Conservation (phyloP, 35 echinoderm and acorn worm species). For the Diadema setosum region DNA sequence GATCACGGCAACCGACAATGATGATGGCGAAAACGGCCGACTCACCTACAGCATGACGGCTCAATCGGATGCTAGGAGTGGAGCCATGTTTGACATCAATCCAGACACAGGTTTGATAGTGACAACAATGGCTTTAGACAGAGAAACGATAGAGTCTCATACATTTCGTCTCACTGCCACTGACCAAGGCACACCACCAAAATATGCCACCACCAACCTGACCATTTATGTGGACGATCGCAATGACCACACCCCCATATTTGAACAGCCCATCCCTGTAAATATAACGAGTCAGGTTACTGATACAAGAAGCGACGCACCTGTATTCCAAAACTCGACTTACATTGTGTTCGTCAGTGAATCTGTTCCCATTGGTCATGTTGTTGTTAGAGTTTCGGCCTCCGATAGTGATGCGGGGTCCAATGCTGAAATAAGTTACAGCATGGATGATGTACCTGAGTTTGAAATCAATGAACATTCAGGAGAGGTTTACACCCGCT, state of each 20-base stretch:
- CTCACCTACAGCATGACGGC: slow-evolving; percentile 75
- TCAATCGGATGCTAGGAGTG: slow-evolving; percentile 83
- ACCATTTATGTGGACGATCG: slow-evolving; percentile 67
- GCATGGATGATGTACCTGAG: slow-evolving; percentile 63
- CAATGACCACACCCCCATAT: slow-evolving; percentile 86
- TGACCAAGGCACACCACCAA: slow-evolving; percentile 66
- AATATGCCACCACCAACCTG: slow-evolving; percentile 27
- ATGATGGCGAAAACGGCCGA: slow-evolving; percentile 55
- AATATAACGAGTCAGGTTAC: slow-evolving; percentile 68
- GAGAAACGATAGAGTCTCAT: slow-evolving; percentile 72
- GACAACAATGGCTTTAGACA: slow-evolving; percentile 63
- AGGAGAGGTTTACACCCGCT: slow-evolving; percentile 61
- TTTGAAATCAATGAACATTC: slow-evolving; percentile 82
- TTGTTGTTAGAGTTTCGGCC: slow-evolving; percentile 65
- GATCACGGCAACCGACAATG: slow-evolving; percentile 69
- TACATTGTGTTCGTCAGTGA: slow-evolving; percentile 67
- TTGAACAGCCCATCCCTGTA: slow-evolving; percentile 79
- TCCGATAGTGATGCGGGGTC: slow-evolving; percentile 83
- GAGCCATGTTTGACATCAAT: slow-evolving; percentile 81
- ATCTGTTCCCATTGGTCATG: slow-evolving; percentile 50
- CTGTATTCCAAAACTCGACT: slow-evolving; percentile 82
- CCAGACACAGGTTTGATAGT: slow-evolving; percentile 65
- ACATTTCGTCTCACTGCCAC: slow-evolving; percentile 64
- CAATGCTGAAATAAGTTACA: slow-evolving; percentile 91
- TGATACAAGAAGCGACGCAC: slow-evolving; percentile 73